These are phyloP conservation scores for Trogon melanurus DNA, from an alignment of 2,113 vertebrate species.

Conservation along the genomic window DNA sequence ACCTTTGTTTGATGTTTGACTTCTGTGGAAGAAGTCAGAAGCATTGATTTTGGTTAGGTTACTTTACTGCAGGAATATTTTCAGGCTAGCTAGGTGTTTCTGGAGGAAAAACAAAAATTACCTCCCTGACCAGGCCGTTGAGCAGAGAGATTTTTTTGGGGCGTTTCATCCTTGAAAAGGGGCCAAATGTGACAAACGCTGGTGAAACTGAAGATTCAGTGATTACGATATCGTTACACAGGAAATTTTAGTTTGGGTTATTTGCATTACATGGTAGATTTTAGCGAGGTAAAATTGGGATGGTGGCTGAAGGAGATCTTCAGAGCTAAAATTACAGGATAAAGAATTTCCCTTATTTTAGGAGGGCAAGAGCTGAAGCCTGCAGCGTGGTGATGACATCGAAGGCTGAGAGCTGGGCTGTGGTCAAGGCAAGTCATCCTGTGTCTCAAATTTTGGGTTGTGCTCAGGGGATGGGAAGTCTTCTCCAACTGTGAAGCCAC, in stretches of 20 bases:
- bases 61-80: neutral
- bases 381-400: no score
- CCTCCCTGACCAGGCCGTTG: neutral
- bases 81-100: neutral
- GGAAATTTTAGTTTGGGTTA: neutral
- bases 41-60: neutral
- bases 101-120: neutral
- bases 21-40: neutral
- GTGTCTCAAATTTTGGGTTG: rapidly evolving
- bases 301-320: neutral
- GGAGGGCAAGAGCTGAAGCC: neutral
- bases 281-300: neutral
- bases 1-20: neutral
- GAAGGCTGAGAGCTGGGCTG: neutral
- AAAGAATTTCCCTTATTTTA: neutral
- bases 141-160: neutral
- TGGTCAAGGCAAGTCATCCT: no score
- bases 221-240: neutral
- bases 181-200: neutral
- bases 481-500: neutral
- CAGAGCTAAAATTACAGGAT: neutral
- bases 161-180: neutral
- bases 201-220: neutral
- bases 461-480: neutral
- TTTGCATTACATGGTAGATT: neutral